Base-by-base conservation (phyloP, 2,797 vertebrate species). In the Huso huso region DNA sequence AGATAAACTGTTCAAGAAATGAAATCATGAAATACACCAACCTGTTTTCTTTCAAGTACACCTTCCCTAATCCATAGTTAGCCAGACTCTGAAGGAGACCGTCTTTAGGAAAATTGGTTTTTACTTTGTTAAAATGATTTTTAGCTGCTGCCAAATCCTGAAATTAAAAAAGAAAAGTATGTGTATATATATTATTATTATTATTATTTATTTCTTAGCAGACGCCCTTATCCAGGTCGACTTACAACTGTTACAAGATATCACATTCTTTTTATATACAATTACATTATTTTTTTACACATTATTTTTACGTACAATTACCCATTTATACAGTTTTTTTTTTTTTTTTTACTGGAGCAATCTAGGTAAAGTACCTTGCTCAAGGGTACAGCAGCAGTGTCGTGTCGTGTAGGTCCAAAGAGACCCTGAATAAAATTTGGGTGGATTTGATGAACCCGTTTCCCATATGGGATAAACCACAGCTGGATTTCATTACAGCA, bases 1-100 rank as follows among this genome's bases (percentile, higher is more conserved):
- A 53, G 8, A 9, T 2, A 55, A 55, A 9, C 3, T 55, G n/a
- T 7, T 9, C 4, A 55, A 55, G 52, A 55, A 55, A n/a, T 49
- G n/a, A 49, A 64, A 10, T 13, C 0, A 0, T n/a, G 1, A 18
- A 10, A 48, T 63, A 71, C 1, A 87, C 85, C 72, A 65, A 86
- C 96, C 93, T 89, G 87, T 98, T 98, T 71, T 96, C 93, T 68
- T 84, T 93, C 23, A 93, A 80, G 70, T 91, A 92, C 1, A 95
- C 84, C 72, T 79, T 91, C 23, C 95, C 96, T 58, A 90, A 78
- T 61, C 93, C 93, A 69, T 90, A 96, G 69, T 84, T 90, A 53
- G 94, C 92, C 77, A 98, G 79, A 72, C 86, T 93, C 74, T 91
- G 88, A 76, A 95, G 93, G 1, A 69, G 84, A 57, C 87, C 86